phyloP scores from a whole-genome alignment of 1,140 invertebrate species.

The Eufriesea mexicana region DNA sequence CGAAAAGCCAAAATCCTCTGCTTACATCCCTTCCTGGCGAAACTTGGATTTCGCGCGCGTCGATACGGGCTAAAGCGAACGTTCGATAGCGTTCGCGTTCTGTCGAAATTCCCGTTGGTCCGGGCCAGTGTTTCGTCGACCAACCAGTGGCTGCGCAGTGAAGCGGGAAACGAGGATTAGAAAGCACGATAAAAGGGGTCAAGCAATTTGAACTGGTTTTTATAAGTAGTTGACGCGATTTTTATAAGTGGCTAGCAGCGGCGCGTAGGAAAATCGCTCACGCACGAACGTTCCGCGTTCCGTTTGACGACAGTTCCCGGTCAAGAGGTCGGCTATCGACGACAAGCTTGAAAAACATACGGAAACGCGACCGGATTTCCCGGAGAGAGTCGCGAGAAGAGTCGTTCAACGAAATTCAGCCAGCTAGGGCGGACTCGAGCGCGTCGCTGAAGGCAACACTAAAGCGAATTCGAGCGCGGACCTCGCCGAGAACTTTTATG shows the following conservation, averaged over 20 bases:
- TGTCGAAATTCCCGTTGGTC: background rate
- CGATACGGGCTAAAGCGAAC: background rate
- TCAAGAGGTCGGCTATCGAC: slow-evolving; percentile 20
- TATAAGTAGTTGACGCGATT: slow-evolving; percentile 12
- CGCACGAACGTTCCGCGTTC: slow-evolving; percentile 3
- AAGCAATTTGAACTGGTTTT: background rate
- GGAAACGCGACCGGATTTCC: slow-evolving; percentile 25
- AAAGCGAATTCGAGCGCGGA: slow-evolving; percentile 11
- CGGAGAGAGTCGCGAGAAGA: background rate
- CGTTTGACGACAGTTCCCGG: slow-evolving; percentile 16
- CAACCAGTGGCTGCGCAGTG: background rate
- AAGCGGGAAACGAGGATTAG: background rate
- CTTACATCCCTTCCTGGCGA: too few species aligned
- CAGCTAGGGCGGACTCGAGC: background rate
- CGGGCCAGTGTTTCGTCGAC: background rate
- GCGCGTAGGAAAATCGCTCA: background rate
- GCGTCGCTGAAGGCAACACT: background rate
- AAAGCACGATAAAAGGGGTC: background rate
- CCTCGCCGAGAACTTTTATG: slow-evolving; percentile 44
- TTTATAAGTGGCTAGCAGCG: background rate
- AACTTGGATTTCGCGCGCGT: background rate
- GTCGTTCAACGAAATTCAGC: slow-evolving; percentile 17
- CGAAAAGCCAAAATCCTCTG: too few species aligned
- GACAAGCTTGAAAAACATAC: background rate
- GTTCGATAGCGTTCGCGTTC: too few species aligned